Base-by-base conservation (phyloP, 2,888 invertebrate genomes). In the Hemithea aestivaria region DNA sequence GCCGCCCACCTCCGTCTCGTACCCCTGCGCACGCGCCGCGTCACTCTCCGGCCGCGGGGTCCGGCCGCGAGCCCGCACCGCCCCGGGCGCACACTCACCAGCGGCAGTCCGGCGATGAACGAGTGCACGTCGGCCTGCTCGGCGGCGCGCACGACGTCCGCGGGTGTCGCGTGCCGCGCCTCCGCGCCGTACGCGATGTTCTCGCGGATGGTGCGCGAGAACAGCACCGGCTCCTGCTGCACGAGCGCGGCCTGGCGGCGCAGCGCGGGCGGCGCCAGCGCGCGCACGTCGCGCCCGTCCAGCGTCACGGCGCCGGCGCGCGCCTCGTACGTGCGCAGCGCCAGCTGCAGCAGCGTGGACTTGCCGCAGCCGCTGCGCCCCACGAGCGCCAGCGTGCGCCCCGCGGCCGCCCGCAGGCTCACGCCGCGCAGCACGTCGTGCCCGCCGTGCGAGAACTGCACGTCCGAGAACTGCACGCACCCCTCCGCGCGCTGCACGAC, bases 161-260 rank as follows among this genome's bases (percentile, higher is more conserved):
- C 88, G 83, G 91, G 89, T 8, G 89, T 59, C 20, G 92, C 90
- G 3, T 69, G 64, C 1, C 92, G 80, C 16, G 76, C 72, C 64
- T 91, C 92, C 68, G 94, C 94, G 1, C 96, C 96, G 71, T 96
- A 96, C 0, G 93, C 92, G 62, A 97, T 96, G 74, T 96, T 96
- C 58, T 96, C 94, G 0, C 90, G 89, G 32, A 96, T 92, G 35
- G 91, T 91, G 39, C 93, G 88, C 62, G 93, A 93, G 81, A 96
- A 96, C 20, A 96, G 88, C 2, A 92, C 91, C 0, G 95, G 96
- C 63, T 96, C 96, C 74, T 96, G 96, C 7, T 93, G 92, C 6
- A 96, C 92, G 11, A 96, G 89, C 0, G 94, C 95, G 35, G 96
- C 82, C 65, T 93, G 92, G 7, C 89, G 81, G 29, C 96, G 89